A percentile compares a stretch with the other conserved stretches of the same genome.
These are phyloP conservation scores for Gorsachius magnificus DNA, from an alignment of 2,797 vertebrate species.

Conservation along the genomic window DNA sequence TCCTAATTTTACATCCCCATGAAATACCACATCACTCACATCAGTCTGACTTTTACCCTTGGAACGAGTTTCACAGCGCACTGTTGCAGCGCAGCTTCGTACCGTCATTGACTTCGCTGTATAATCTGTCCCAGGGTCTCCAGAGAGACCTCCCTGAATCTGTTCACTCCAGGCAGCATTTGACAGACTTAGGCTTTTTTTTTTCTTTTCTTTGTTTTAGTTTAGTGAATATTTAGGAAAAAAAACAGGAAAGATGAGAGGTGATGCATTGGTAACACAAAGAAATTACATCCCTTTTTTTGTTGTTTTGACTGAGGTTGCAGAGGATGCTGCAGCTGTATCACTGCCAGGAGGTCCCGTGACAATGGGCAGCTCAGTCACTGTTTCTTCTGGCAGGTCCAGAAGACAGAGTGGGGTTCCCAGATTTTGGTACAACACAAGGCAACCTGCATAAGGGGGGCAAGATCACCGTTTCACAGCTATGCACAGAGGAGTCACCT, in stretches of 20 bases:
- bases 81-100: background rate
- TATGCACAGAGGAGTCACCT: accelerated
- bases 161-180: background rate
- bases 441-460: accelerated
- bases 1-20: slow-evolving; percentile 28
- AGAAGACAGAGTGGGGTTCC: background rate
- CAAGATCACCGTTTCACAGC: background rate
- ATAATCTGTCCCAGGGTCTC: background rate
- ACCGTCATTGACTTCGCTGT: background rate
- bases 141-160: background rate
- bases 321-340: background rate
- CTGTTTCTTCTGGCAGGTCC: background rate
- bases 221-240: background rate
- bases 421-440: background rate
- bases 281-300: background rate
- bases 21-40: slow-evolving; percentile 54
- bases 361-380: background rate
- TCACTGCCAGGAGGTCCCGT: background rate
- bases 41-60: slow-evolving; percentile 30
- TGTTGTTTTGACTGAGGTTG: background rate
- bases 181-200: background rate
- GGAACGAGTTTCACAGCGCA: background rate
- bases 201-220: background rate
- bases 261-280: background rate
- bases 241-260: background rate